A percentile compares a stretch with the other conserved stretches of the same genome.
These are phyloP conservation scores for Nannospalax galili DNA, from an alignment of 2,113 vertebrate species.

Conservation along the genomic window DNA sequence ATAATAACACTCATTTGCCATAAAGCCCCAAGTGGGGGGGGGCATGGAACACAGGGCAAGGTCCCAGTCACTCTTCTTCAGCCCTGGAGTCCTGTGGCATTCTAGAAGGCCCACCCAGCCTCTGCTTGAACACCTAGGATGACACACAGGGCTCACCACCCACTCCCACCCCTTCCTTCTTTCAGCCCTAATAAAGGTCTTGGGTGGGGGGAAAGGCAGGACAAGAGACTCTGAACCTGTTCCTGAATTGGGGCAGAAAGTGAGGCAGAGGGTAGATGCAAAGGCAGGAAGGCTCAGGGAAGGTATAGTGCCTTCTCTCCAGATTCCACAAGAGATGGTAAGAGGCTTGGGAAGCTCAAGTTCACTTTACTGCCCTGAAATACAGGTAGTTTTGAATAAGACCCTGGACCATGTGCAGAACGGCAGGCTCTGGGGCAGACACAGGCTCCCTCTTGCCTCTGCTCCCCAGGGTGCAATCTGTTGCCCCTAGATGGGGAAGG, in stretches of 20 bases:
- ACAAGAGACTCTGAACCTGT: background rate
- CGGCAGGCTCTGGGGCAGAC: background rate
- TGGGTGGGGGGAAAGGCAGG: too few relatives aligned
- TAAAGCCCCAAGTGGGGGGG: background rate
- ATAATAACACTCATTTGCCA: slow-evolving; percentile 63
- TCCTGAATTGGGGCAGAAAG: background rate
- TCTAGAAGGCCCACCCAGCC: background rate
- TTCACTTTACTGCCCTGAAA: background rate
- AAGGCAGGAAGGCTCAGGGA: background rate
- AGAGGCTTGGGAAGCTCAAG: background rate
- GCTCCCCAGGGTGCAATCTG: too few relatives aligned
- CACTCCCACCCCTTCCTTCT: background rate
- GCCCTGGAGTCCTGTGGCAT: background rate
- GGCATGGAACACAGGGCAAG: background rate
- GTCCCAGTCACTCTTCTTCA: background rate
- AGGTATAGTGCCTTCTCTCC: background rate
- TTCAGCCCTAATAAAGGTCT: background rate
- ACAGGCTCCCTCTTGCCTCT: background rate
- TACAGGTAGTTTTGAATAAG: background rate
- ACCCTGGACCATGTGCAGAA: background rate
- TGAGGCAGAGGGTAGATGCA: background rate
- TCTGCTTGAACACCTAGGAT: background rate
- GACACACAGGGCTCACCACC: background rate
- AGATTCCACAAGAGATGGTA: background rate
- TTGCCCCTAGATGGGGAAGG: background rate